Evolutionary conservation across 2,797 vertebrate genomes (phyloP), one percentile per base, ranked within the genome.

Genomic region (Lepus townsendii): DNA sequence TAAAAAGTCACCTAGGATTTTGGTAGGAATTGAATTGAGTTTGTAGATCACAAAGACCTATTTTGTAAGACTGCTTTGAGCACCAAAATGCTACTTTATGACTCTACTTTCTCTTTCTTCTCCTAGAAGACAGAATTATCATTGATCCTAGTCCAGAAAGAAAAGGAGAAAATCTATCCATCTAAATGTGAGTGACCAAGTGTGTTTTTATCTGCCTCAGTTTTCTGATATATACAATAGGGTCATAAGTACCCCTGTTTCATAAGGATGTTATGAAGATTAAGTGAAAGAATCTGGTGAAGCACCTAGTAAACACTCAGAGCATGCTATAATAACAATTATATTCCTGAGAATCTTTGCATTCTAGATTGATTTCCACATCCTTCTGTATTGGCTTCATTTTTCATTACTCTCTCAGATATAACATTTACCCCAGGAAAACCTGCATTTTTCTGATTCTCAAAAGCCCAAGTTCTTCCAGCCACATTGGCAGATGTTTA

Each of bases 81-180:
- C 12, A 77, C 62, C 42, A 54, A 90, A 95, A 68, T 77, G 57
- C 30, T 9, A 88, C 62, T 13, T 89, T 87, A 57, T 78, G 42
- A 91, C 30, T 83, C 68, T 87, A 13, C 30, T 94, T 84, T 85
- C 35, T 60, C 84, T 11, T 79, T 95, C 50, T 95, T 92, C 22
- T 94, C 62, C 62, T 9, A 47, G 38, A 88, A 72, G 30, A 35
- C 26, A 54, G 16, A 57, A 47, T 90, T 82, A 27, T 86, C 78
- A 84, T 30, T 95, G 54, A 27, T 52, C 13, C 75, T 66, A 75
- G 26, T 94, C 50, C 52, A 86, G 52, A 66, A 84, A 85, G 65
- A 78, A 87, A 63, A 77, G 6, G 27, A 72, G 19, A 11, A 71
- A 93, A n/a, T 7, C 24, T 66, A 12, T 68, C 90, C 22, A 73